Evolutionary conservation across 2,888 invertebrate species (phyloP).

Genomic region (Drosophila anomalata): DNA sequence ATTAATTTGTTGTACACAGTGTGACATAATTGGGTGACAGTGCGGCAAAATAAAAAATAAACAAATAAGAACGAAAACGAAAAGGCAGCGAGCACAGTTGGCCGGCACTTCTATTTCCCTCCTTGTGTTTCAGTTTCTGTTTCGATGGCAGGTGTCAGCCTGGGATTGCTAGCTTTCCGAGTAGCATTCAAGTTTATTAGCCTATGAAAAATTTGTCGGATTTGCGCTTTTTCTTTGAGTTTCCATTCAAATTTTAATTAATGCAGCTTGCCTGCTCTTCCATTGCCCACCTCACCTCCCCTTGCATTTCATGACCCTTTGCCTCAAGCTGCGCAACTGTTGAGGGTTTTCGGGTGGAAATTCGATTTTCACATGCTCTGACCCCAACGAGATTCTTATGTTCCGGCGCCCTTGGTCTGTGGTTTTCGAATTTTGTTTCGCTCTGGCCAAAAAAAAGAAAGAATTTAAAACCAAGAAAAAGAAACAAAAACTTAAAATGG

Average conservation of each 20-base stretch:
- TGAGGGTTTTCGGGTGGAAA: constrained; percentile 25
- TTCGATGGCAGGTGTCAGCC: constrained; percentile 36
- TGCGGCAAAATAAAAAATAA: constrained; percentile 67
- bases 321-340: constrained; percentile 26
- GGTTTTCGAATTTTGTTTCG: constrained; percentile 41
- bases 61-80: constrained; percentile 36
- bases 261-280: constrained; percentile 59
- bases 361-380: constrained; percentile 43
- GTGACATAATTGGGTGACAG: constrained; percentile 80
- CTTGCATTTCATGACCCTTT: neutral
- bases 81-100: constrained; percentile 25
- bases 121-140: neutral
- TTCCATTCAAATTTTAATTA: constrained; percentile 77
- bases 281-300: constrained; percentile 7
- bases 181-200: constrained; percentile 77
- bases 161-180: constrained; percentile 48
- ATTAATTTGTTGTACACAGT: constrained; percentile 82
- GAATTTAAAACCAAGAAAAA: neutral
- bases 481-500: constrained; percentile 14
- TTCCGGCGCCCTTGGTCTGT: constrained; percentile 40
- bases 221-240: constrained; percentile 71
- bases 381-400: constrained; percentile 55
- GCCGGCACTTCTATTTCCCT: constrained; percentile 24
- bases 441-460: constrained; percentile 5
- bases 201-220: constrained; percentile 80